phyloP scores from a whole-genome alignment of 2,888 invertebrate species.

The Adela reaumurella region DNA sequence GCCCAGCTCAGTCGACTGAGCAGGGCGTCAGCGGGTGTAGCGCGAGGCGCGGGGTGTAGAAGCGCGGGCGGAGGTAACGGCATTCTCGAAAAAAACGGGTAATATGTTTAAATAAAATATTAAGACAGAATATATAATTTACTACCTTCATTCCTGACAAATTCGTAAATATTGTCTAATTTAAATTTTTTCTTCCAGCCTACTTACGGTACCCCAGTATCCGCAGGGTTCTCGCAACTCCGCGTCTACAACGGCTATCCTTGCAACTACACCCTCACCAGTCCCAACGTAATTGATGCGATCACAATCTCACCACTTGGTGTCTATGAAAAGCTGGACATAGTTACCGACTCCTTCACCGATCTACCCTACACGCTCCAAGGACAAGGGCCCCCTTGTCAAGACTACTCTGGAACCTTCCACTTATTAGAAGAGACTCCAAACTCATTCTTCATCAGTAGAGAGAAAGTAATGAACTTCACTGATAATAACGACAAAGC shows the following conservation, averaged over 20 bases:
- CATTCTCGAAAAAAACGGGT: neutral
- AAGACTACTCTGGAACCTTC: slow-evolving; percentile 25
- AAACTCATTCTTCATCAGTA: slow-evolving; percentile 36
- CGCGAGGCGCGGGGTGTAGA: too few species aligned
- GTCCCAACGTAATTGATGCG: slow-evolving; percentile 9
- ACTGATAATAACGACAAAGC: slow-evolving; percentile 43
- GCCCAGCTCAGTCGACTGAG: slow-evolving; percentile 1
- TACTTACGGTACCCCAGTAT: slow-evolving; percentile 58
- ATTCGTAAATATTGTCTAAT: neutral
- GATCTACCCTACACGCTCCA: slow-evolving; percentile 32
- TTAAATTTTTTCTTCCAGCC: slow-evolving; percentile 29
- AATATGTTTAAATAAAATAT: slow-evolving; percentile 2
- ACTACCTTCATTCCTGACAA: too few species aligned
- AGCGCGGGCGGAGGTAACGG: too few species aligned
- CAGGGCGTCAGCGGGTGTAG: too few species aligned
- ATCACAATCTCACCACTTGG: slow-evolving; percentile 27
- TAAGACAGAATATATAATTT: too few species aligned
- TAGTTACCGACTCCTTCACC: slow-evolving; percentile 20
- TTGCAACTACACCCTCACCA: slow-evolving; percentile 53
- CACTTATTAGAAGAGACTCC: slow-evolving; percentile 29
- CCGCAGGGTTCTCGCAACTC: slow-evolving; percentile 58
- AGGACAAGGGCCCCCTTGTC: too few species aligned
- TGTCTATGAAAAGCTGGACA: slow-evolving; percentile 38
- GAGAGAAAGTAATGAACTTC: slow-evolving; percentile 24
- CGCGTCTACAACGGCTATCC: slow-evolving; percentile 67